Percentiles rank a stretch among this genome's conserved stretches.
Evolutionary conservation across 2,888 invertebrate species (phyloP).

Genomic region (Acanthopleura granulata): DNA sequence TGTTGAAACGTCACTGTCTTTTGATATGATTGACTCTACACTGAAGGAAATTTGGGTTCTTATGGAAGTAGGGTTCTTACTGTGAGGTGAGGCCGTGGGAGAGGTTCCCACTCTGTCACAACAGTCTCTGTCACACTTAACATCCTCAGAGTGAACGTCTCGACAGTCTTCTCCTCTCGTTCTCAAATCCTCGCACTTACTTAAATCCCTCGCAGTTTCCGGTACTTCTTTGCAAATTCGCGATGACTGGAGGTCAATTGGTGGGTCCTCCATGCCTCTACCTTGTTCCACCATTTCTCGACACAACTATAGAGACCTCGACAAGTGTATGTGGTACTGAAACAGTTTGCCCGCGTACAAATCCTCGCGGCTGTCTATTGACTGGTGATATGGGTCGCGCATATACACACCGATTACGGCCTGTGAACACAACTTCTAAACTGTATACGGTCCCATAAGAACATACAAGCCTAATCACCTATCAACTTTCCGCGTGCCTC

Average conservation of each 20-base stretch:
- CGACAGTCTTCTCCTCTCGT: not conserved
- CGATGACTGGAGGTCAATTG: not conserved
- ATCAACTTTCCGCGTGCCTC: conserved; percentile 3
- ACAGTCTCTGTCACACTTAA: not conserved
- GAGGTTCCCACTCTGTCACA: not conserved
- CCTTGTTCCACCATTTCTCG: not conserved
- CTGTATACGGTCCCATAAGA: not conserved
- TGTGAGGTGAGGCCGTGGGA: not conserved
- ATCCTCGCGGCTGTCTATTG: too few relatives aligned
- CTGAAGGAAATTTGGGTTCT: conserved; percentile 5
- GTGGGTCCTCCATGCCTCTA: not conserved
- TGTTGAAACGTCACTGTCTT: conserved; percentile 2
- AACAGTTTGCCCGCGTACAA: too few relatives aligned
- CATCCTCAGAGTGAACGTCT: not conserved
- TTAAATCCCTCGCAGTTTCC: not conserved
- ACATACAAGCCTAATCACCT: not conserved
- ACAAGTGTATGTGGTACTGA: too few relatives aligned
- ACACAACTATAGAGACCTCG: too few relatives aligned
- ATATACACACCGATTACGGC: not conserved
- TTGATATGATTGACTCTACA: conserved; percentile 11
- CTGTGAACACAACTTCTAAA: not conserved
- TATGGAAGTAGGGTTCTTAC: not conserved
- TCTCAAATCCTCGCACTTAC: not conserved
- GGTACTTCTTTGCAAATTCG: not conserved
- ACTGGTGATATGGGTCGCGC: too few relatives aligned